These are phyloP conservation scores for Nylanderia fulva DNA, from an alignment of 1,140 invertebrate species.

Conservation along the genomic window DNA sequence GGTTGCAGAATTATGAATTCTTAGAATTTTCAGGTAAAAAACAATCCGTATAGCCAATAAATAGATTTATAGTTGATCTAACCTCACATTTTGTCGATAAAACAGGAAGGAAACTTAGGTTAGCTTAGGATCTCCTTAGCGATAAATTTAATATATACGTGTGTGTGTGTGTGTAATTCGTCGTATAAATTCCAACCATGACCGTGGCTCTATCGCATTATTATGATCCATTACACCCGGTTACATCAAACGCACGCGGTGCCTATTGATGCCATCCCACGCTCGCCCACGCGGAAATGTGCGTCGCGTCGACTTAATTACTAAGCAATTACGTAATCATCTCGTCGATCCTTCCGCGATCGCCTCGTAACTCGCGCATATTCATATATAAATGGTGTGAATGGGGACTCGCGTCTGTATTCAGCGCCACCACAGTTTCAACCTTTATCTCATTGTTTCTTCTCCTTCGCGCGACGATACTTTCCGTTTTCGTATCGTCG, in stretches of 20 bases:
- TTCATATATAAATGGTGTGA: neutral
- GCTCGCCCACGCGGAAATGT: constrained; percentile 23
- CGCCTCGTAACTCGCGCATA: neutral
- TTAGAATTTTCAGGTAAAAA: too few species aligned
- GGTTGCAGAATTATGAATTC: too few species aligned
- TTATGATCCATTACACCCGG: constrained; percentile 9
- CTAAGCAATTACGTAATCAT: constrained; percentile 36
- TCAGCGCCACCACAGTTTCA: neutral
- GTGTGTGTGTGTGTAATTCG: neutral
- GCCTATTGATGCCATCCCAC: neutral
- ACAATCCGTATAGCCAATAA: too few species aligned
- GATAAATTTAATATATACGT: too few species aligned
- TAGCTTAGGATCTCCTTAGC: too few species aligned
- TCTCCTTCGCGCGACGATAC: constrained; percentile 10
- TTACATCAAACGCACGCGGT: neutral
- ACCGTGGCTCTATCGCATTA: neutral
- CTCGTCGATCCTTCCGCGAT: constrained; percentile 40
- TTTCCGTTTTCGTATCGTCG: constrained; percentile 30
- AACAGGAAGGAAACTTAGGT: too few species aligned
- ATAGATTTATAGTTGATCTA: too few species aligned
- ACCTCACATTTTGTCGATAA: too few species aligned
- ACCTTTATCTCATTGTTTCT: constrained; percentile 2
- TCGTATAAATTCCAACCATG: neutral
- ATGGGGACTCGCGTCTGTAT: constrained; percentile 5
- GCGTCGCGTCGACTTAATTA: constrained; percentile 31